Base-by-base conservation (phyloP, 2,888 invertebrate species). In the Notodonta ziczac region DNA sequence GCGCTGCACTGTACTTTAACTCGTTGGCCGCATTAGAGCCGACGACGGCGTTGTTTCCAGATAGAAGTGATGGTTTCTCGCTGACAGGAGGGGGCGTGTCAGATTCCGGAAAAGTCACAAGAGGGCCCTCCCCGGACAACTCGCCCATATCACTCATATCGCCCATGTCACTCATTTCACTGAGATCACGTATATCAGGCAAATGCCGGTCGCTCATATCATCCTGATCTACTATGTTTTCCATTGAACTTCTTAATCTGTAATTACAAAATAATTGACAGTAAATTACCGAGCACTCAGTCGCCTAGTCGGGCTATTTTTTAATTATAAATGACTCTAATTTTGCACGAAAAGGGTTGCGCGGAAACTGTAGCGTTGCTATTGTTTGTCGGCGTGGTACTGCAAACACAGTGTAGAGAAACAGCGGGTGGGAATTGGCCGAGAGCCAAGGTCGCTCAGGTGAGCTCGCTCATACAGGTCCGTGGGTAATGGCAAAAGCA, bases 1-100 rank as follows among this genome's bases (percentile, higher is more conserved):
- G 95, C 82, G 97, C 97, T 87, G 97, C 97, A 87, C 97, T 97
- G 84, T 96, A 97, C 86, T 97, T 97, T 70, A 97, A 92, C 61
- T 96, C 96, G 81, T 97, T 97, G 39, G 96, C 94, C 9, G 88
- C 78, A 75, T 82, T 90, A 12, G 90, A 84, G 4, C 89, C 90
- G 56, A 89, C 86, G 7, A 89, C 83, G 13, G 83, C 83, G 65
- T 93, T 81, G 83, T 87, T 89, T 69, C 94, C 84, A 76, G 94
- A 81, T 48, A 91, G 81, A 75, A 94, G 73, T 59, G 86, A 89
- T 74, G 95, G 84, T 85, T 94, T 81, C 78, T 94, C 82, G 84
- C 85, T 82, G 63, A 86, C 80, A 58, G 95, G 95, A 24, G 95
- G 95, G 58, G 96, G 96, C 32, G 97, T 96, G 72, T 97, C 97